Evolutionary conservation across 2,797 vertebrate species (phyloP), one percentile per base, ranked within the genome.

Genomic region (Holocentrus rufus): DNA sequence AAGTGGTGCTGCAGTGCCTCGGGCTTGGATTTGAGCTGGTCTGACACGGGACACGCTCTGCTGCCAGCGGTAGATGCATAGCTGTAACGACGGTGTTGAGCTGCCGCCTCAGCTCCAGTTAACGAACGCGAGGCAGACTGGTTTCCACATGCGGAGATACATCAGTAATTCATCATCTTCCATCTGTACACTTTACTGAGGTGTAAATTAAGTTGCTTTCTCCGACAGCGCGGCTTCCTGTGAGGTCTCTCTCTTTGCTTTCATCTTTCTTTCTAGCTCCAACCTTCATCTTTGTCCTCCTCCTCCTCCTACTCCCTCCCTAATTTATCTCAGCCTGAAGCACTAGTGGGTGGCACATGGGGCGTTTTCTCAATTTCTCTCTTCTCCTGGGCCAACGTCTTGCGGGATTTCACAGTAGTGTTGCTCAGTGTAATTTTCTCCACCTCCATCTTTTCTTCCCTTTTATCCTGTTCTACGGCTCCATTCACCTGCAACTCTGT

Each of bases 11-110:
- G 44, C 80, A 52, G 30, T 5, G 77, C 88, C 82, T 64, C 30
- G 0, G 89, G 84, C 87, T 70, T 66, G 73, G 83, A 79, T 77
- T 69, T 57, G 83, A 80, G 75, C 79, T 64, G 66, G 72, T 76
- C 60, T 60, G 76, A 80, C 77, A 67, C 63, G 69, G 74, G 58
- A 79, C 80, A 56, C 31, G 71, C 75, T 87, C 76, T 69, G 67
- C 78, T 69, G 71, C 76, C 76, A 62, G 76, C 76, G 70, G 74
- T 56, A 63, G 82, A 85, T 62, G 68, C 71, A 60, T 50, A 55
- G 75, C 70, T 72, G 39, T 54, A 66, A 70, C 17, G 23, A 54
- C 58, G 56, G 53, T 50, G 64, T 34, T 31, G 55, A 57, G 13
- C 55, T 34, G 55, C 14, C 30, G 31, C 17, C 55, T 31, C 7